Conservation (phyloP, 2,797 vertebrate genomes). For the Nasua narica region DNA sequence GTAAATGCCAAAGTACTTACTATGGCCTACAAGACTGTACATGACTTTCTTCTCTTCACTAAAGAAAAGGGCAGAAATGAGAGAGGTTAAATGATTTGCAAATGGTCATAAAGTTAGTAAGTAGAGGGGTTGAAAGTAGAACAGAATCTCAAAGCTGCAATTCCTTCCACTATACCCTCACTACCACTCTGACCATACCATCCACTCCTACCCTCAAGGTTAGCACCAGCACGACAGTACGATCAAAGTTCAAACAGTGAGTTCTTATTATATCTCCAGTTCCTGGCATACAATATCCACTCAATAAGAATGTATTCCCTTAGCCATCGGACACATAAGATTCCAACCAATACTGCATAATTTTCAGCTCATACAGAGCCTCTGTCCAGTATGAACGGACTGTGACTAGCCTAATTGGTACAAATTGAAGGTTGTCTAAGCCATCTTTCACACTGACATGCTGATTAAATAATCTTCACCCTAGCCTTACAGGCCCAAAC, state of each 20-base stretch:
- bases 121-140: background rate
- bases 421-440: background rate
- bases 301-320: background rate
- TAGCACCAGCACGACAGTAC: background rate
- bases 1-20: background rate
- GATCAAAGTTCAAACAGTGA: background rate
- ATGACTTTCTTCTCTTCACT: background rate
- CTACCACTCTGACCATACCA: too few species aligned
- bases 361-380: background rate
- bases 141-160: background rate
- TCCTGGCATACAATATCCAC: background rate
- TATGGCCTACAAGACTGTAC: background rate
- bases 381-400: background rate
- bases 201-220: background rate
- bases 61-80: background rate
- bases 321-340: background rate
- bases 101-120: background rate
- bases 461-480: conserved; percentile 5
- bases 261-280: background rate
- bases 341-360: background rate
- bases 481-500: background rate
- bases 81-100: background rate
- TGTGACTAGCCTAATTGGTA: background rate
- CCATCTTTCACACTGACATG: background rate
- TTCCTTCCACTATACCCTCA: background rate